phyloP scores from a whole-genome alignment of 2,888 invertebrate genomes.

The Parochlus steinenii region DNA sequence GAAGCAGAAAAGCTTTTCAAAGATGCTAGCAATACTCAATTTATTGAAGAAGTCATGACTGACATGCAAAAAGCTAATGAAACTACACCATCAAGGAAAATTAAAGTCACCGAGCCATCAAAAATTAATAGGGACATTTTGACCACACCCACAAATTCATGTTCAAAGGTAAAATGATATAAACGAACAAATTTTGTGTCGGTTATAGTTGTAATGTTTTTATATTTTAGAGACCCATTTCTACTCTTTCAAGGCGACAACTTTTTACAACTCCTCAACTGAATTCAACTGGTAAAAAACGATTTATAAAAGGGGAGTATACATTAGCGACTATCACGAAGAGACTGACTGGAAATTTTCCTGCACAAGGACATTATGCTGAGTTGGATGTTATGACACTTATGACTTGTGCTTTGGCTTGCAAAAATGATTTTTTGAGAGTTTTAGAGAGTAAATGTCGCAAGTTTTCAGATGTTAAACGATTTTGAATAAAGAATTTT shows the following conservation, averaged over 20 bases:
- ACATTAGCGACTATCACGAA: constrained; percentile 37
- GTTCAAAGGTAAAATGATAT: no score
- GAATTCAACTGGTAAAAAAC: constrained; percentile 13
- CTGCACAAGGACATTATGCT: constrained; percentile 41
- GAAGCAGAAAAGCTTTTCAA: not conserved
- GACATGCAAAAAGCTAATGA: constrained; percentile 31
- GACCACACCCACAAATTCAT: no score
- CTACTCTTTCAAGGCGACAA: constrained; percentile 14
- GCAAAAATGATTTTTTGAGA: constrained; percentile 38
- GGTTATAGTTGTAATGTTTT: no score
- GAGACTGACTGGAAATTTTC: constrained; percentile 33
- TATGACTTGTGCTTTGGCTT: constrained; percentile 39
- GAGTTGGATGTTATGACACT: constrained; percentile 51
- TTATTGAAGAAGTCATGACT: constrained; percentile 10
- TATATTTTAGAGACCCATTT: no score
- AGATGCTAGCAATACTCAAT: constrained; percentile 14
- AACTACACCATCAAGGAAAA: constrained; percentile 34
- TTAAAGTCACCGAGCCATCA: no score
- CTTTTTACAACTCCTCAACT: constrained; percentile 12
- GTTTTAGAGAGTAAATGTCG: constrained; percentile 25
- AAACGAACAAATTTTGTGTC: no score
- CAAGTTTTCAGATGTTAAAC: constrained; percentile 5
- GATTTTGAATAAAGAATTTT: not conserved
- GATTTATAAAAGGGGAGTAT: constrained; percentile 22
- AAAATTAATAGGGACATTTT: no score